Conservation (phyloP, 2,797 vertebrate species). For the Dendrocincla tyrannina region DNA sequence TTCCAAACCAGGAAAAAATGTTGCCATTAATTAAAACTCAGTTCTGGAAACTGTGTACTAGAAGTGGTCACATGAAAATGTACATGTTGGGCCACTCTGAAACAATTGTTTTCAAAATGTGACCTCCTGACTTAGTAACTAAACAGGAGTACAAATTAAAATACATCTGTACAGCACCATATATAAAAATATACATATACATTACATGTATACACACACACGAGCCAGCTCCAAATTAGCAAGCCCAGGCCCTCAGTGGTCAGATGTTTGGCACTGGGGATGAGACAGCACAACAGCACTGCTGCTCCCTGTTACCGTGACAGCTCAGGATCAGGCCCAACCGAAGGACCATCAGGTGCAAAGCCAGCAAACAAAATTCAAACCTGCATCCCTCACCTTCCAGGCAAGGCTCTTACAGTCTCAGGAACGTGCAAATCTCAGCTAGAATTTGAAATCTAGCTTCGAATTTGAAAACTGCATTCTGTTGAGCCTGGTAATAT, state of each 20-base stretch:
- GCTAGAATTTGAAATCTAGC: not conserved
- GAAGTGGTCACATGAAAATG: not conserved
- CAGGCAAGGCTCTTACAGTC: not conserved
- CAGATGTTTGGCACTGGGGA: not conserved
- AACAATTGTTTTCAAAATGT: not conserved
- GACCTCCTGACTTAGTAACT: not conserved
- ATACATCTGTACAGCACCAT: not conserved
- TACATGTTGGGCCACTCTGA: rapidly evolving
- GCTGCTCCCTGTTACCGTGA: rapidly evolving
- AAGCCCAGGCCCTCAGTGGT: not conserved
- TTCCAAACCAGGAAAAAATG: not conserved
- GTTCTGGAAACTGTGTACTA: not conserved
- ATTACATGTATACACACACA: not conserved
- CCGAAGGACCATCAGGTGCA: rapidly evolving
- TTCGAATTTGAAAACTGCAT: rapidly evolving
- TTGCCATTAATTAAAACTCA: not conserved
- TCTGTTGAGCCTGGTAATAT: not conserved
- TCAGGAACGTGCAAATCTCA: not conserved
- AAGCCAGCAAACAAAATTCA: not conserved
- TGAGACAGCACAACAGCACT: not conserved
- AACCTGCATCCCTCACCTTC: not conserved
- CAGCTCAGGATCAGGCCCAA: not conserved
- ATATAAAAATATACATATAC: too few species aligned
- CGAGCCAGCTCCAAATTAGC: not conserved
- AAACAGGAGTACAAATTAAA: not conserved